Evolutionary conservation across 2,888 invertebrate genomes (phyloP).

Genomic region (Apeira syringaria): DNA sequence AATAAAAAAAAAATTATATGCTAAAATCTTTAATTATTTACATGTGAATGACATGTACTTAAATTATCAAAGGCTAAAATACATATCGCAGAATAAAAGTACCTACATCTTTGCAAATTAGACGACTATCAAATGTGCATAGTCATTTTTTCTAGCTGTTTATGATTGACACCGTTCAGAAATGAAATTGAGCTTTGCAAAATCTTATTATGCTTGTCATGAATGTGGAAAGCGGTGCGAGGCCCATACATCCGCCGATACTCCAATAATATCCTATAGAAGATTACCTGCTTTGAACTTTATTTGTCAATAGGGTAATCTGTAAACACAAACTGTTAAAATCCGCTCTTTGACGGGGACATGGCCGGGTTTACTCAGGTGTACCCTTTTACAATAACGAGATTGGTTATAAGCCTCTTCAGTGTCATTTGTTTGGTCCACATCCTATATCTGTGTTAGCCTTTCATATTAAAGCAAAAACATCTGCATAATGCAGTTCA

Average conservation of each 20-base stretch:
- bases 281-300: constrained; percentile 73
- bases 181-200: constrained; percentile 19
- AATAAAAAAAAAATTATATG: too few species aligned
- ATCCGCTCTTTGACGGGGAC: constrained; percentile 68
- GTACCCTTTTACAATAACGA: constrained; percentile 54
- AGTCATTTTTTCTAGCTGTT: constrained; percentile 26
- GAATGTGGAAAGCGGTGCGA: constrained; percentile 34
- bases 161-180: constrained; percentile 24
- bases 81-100: too few species aligned
- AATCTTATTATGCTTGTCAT: constrained; percentile 36
- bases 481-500: constrained; percentile 7
- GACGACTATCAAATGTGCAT: too few species aligned
- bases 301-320: constrained; percentile 75
- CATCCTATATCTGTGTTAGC: constrained; percentile 39
- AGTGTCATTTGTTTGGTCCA: constrained; percentile 43
- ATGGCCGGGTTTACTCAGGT: constrained; percentile 73
- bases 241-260: constrained; percentile 47
- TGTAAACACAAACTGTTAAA: constrained; percentile 79
- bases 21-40: too few species aligned
- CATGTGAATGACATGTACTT: too few species aligned
- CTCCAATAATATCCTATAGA: constrained; percentile 51
- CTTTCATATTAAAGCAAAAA: constrained; percentile 38
- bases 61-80: too few species aligned
- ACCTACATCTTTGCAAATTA: too few species aligned
- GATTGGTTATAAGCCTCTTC: constrained; percentile 54